phyloP scores from a whole-genome alignment of 2,797 vertebrate genomes.

The Phylloscopus collybita region DNA sequence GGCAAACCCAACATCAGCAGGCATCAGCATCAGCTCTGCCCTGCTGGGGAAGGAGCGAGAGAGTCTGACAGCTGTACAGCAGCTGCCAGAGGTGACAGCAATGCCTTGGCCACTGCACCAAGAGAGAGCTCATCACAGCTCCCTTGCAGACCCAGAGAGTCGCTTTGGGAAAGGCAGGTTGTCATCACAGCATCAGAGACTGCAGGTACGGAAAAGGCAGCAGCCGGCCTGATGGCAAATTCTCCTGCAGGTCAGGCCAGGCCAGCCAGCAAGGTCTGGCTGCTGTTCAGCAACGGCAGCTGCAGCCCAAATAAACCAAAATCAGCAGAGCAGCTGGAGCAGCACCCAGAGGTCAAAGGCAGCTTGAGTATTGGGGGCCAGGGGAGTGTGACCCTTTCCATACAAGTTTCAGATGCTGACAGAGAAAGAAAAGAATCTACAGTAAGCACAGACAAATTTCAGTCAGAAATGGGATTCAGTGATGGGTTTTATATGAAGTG shows the following conservation, averaged over 20 bases:
- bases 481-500: background rate
- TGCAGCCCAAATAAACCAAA: background rate
- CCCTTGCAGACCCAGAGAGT: background rate
- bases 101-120: background rate
- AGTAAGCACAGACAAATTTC: background rate
- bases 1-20: background rate
- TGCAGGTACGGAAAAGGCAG: background rate
- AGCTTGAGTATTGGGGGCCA: background rate
- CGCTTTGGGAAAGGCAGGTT: background rate
- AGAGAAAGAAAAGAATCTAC: background rate
- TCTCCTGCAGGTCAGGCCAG: fast-evolving
- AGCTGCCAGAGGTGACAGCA: background rate
- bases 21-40: background rate
- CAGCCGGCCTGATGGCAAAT: background rate
- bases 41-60: background rate
- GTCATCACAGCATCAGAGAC: background rate
- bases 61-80: background rate
- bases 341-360: background rate
- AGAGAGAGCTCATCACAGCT: background rate
- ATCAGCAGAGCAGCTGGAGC: background rate
- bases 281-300: background rate
- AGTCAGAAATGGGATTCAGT: background rate
- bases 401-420: background rate
- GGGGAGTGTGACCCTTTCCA: background rate
- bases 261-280: background rate